Percentiles rank a stretch among this genome's conserved stretches.
These are phyloP conservation scores for Xiphorhynchus elegans DNA, from an alignment of 2,113 vertebrate species.

Conservation along the genomic window DNA sequence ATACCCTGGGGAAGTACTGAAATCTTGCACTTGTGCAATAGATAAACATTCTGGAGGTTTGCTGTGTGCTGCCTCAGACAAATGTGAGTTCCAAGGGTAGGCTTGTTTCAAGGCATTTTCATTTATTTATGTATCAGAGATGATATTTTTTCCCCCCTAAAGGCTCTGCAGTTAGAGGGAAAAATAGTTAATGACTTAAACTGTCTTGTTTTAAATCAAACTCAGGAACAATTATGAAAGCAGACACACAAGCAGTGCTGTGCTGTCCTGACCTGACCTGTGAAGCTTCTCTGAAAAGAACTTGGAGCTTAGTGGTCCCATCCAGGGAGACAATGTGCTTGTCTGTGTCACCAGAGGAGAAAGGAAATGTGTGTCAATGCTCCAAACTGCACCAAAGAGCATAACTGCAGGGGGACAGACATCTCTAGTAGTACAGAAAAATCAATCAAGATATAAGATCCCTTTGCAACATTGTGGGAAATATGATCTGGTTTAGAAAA, in stretches of 20 bases:
- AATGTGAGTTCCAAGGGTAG: background rate
- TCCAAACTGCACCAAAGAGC: background rate
- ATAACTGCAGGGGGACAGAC: background rate
- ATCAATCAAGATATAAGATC: background rate
- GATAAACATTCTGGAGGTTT: background rate
- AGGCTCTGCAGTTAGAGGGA: background rate
- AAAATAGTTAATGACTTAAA: background rate
- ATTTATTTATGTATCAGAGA: background rate
- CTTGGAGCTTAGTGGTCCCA: background rate
- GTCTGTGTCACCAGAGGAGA: background rate
- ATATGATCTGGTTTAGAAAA: background rate
- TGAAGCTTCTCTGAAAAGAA: background rate
- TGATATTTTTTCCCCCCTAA: background rate
- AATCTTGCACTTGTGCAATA: background rate
- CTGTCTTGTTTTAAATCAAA: background rate
- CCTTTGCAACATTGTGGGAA: background rate
- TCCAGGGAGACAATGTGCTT: background rate
- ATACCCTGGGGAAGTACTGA: background rate
- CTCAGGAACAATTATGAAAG: background rate
- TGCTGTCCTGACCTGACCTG: background rate
- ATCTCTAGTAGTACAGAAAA: background rate
- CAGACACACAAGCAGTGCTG: background rate
- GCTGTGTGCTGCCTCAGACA: background rate
- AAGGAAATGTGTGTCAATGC: background rate
- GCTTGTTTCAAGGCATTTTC: background rate